Conservation (phyloP, 2,888 invertebrate genomes). For the Drosophila lutescens region DNA sequence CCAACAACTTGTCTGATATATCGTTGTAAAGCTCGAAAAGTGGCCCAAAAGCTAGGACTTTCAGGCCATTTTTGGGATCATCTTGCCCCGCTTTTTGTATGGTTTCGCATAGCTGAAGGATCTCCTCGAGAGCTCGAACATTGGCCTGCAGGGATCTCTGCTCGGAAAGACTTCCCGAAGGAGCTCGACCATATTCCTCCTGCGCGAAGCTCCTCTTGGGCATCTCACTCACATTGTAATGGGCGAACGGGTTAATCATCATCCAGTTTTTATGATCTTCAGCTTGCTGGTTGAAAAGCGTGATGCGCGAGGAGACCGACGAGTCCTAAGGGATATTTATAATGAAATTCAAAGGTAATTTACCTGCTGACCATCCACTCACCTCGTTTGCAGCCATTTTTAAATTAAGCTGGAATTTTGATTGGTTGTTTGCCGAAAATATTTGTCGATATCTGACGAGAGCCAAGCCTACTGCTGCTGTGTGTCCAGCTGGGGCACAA, state of each 20-base stretch:
- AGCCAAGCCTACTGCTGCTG: constrained; percentile 8
- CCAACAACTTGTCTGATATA: constrained; percentile 97
- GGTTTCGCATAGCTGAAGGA: constrained; percentile 58
- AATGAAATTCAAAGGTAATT: neutral
- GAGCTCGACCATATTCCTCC: constrained; percentile 60
- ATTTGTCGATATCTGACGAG: neutral
- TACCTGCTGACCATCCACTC: neutral
- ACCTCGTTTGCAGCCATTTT: constrained; percentile 10
- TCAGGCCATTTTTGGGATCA: neutral
- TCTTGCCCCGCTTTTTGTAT: constrained; percentile 32
- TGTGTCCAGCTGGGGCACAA: neutral
- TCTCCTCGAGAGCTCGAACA: constrained; percentile 55
- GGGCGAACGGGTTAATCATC: constrained; percentile 60
- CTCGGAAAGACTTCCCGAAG: constrained; percentile 64
- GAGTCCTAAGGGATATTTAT: constrained; percentile 28
- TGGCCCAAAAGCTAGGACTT: constrained; percentile 52
- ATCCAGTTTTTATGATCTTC: constrained; percentile 64
- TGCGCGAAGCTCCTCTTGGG: constrained; percentile 49
- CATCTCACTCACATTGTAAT: constrained; percentile 57
- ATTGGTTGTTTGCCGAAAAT: constrained; percentile 16
- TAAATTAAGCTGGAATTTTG: constrained; percentile 1
- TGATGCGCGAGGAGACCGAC: constrained; percentile 62
- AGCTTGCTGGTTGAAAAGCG: constrained; percentile 57
- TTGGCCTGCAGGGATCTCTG: constrained; percentile 55
- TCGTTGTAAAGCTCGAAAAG: constrained; percentile 89